Evolutionary conservation across 2,888 invertebrate species (phyloP).

Genomic region (Eupsilia transversa): DNA sequence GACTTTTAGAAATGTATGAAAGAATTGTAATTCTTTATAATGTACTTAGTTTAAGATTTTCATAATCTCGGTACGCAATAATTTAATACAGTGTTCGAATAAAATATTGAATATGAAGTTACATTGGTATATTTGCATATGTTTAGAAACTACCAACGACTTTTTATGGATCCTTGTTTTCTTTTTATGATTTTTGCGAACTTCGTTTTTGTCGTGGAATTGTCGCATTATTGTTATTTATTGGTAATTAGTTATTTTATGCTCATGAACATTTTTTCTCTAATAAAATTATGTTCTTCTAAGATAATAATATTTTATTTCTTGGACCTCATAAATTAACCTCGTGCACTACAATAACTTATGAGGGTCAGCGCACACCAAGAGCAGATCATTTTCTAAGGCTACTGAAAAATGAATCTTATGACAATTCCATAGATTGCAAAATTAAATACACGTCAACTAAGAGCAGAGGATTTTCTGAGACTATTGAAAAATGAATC

Average conservation of each 20-base stretch:
- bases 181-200: constrained; percentile 60
- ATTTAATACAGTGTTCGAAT: constrained; percentile 57
- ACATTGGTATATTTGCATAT: constrained; percentile 60
- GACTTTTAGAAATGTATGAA: constrained; percentile 64
- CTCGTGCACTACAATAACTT: too few species aligned
- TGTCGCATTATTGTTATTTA: constrained; percentile 85
- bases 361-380: too few species aligned
- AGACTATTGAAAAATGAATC: too few species aligned
- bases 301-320: constrained; percentile 58
- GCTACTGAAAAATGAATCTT: too few species aligned
- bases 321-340: background rate
- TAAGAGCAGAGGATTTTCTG: too few species aligned
- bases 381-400: too few species aligned
- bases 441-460: too few species aligned
- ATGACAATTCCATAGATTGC: too few species aligned
- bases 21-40: constrained; percentile 65
- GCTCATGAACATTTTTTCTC: constrained; percentile 83
- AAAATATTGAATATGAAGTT: constrained; percentile 59
- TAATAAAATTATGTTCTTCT: constrained; percentile 87
- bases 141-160: constrained; percentile 62
- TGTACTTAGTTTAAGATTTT: constrained; percentile 67
- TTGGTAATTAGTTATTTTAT: constrained; percentile 87
- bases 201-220: constrained; percentile 72
- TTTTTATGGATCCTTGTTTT: constrained; percentile 62
- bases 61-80: constrained; percentile 67